A percentile compares a stretch with the other conserved stretches of the same genome.
These are phyloP conservation scores for Microctonus hyperodae DNA, from an alignment of 2,888 invertebrate genomes.

Conservation along the genomic window DNA sequence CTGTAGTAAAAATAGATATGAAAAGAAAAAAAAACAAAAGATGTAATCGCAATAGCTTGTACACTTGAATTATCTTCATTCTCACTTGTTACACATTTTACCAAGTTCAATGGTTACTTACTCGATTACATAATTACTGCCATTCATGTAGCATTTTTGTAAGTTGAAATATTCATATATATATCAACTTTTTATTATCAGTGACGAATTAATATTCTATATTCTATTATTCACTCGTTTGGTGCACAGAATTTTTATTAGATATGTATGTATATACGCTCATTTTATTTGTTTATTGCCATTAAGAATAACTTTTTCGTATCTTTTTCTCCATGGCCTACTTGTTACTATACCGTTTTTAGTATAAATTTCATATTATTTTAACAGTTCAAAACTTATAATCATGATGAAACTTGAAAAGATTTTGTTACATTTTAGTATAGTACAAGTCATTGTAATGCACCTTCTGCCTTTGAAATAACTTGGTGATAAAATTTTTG, in stretches of 20 bases:
- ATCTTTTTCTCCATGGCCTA: neutral
- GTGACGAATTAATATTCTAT: neutral
- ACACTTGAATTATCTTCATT: neutral
- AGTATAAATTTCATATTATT: constrained; percentile 12
- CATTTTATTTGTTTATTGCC: too few relatives aligned
- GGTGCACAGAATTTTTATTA: neutral
- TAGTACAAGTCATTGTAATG: constrained; percentile 15
- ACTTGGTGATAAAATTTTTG: neutral
- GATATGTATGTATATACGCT: neutral
- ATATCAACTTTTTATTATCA: neutral
- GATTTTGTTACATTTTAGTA: constrained; percentile 12
- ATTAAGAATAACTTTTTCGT: neutral
- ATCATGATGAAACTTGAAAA: neutral
- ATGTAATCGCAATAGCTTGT: constrained; percentile 12
- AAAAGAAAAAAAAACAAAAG: neutral
- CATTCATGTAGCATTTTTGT: neutral
- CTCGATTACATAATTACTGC: neutral
- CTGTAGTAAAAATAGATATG: neutral
- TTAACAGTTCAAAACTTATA: constrained; percentile 14
- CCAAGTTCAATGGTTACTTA: neutral
- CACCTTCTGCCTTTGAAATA: constrained; percentile 10
- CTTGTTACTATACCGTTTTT: neutral
- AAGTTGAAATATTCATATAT: neutral
- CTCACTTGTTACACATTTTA: neutral
- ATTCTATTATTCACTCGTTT: neutral